phyloP scores from a whole-genome alignment of 2,888 invertebrate genomes.

The Melipona bicolor region DNA sequence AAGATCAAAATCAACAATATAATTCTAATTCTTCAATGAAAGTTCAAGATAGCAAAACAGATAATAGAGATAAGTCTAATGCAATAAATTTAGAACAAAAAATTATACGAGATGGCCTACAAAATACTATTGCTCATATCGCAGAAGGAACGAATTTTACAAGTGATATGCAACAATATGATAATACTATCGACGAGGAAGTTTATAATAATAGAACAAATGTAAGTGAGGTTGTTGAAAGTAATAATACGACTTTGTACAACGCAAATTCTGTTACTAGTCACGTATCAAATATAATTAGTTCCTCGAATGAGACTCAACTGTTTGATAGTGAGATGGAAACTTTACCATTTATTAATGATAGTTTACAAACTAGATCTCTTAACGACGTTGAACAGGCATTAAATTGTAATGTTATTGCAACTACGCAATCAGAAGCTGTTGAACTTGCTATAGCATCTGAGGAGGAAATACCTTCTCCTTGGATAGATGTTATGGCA shows the following conservation, averaged over 20 bases:
- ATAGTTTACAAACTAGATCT: constrained; percentile 52
- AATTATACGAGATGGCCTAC: constrained; percentile 77
- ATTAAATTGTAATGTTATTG: constrained; percentile 25
- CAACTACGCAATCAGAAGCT: constrained; percentile 84
- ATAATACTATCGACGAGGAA: constrained; percentile 43
- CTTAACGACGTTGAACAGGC: constrained; percentile 41
- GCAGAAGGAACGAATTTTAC: constrained; percentile 67
- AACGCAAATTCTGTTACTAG: constrained; percentile 66
- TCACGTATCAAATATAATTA: constrained; percentile 68
- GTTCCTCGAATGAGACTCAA: constrained; percentile 59
- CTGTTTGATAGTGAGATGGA: constrained; percentile 72
- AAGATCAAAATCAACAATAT: constrained; percentile 45
- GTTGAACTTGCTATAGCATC: constrained; percentile 90
- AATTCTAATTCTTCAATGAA: constrained; percentile 37
- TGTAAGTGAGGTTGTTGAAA: constrained; percentile 43
- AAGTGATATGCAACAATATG: constrained; percentile 51
- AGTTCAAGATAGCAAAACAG: neutral
- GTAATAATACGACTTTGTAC: constrained; percentile 55
- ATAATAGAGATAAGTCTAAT: constrained; percentile 18
- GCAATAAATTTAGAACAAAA: constrained; percentile 73
- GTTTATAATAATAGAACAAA: constrained; percentile 56
- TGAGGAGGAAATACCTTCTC: constrained; percentile 90
- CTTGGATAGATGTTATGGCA: constrained; percentile 91
- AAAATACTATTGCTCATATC: constrained; percentile 77
- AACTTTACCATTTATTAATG: constrained; percentile 65